These are phyloP conservation scores for Platyrinchus mystaceus DNA, from an alignment of 2,797 vertebrate species.

Conservation along the genomic window DNA sequence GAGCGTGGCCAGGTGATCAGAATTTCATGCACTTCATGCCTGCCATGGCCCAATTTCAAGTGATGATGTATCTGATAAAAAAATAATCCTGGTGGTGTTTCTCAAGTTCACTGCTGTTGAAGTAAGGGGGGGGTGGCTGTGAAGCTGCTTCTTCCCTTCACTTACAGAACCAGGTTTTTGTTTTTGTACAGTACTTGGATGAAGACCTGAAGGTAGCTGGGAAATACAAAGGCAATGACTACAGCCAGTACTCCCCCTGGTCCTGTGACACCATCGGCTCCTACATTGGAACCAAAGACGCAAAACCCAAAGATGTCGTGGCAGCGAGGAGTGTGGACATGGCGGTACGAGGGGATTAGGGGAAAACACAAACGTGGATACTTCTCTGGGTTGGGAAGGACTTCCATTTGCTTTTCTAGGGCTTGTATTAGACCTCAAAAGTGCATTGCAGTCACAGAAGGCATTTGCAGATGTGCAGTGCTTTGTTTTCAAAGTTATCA, in stretches of 20 bases:
- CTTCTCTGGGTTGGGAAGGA: background rate
- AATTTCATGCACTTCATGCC: background rate
- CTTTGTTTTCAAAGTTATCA: background rate
- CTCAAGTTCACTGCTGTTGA: background rate
- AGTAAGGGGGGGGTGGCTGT: background rate
- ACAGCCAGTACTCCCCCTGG: slow-evolving; percentile 98
- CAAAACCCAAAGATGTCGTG: slow-evolving; percentile 95
- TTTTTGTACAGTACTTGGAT: slow-evolving; percentile 86
- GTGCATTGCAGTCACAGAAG: background rate
- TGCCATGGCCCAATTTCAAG: background rate
- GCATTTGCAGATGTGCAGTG: background rate
- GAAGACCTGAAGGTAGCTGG: slow-evolving; percentile 88
- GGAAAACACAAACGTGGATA: background rate
- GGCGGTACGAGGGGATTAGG: slow-evolving; percentile 80
- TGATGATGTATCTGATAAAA: background rate
- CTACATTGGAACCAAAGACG: slow-evolving; percentile 97
- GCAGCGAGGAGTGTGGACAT: slow-evolving; percentile 88
- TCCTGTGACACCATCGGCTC: slow-evolving; percentile 98
- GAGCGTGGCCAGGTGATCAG: background rate
- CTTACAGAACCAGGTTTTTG: slow-evolving; percentile 59
- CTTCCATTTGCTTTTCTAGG: background rate
- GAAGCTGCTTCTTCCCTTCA: slow-evolving; percentile 20
- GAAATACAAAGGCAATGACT: slow-evolving; percentile 92
- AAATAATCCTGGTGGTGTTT: background rate
- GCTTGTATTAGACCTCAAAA: background rate